Base-by-base conservation (phyloP, 2,888 invertebrate species). In the Meta bourneti region DNA sequence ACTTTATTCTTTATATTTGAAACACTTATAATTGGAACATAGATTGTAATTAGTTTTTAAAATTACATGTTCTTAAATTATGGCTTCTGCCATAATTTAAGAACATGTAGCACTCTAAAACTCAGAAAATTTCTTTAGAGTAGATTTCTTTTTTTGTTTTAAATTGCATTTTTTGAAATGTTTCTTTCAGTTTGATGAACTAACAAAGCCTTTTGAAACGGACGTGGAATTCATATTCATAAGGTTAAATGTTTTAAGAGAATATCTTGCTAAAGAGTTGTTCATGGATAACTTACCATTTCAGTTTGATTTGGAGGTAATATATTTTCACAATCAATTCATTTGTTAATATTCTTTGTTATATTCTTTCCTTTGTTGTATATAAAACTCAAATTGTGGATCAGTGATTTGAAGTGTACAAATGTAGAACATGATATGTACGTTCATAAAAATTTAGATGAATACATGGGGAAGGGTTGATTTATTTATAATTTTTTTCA, bases 211-310 rank as follows among this genome's bases (percentile, higher is more conserved):
- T 4, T 95, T 96, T 6, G 95, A 96, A 80, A 96, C 96, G 51
- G 98, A 98, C 95, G 97, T 97, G 89, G 97, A 97, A 94, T 99
- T 97, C 94, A 99, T 99, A 94, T 98, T 98, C 69, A 93, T 94
- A 78, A 96, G 99, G n/a, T 96, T 99, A 70, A 97, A 97, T 94
- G 98, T 99, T 2, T 96, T 99, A 49, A 95, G 99, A 54, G 99
- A 99, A 95, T 99, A 99, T 95, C 95, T 99, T 49, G 97, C 97
- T 94, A 96, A 96, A 94, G 99, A 99, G 93, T 96, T 99, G 87
- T 95, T 95, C 94, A 99, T 99, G 98, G 97, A 97, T 0, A 97
- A 98, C 95, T 96, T 99, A 71, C 98, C 99, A 6, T 99, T 99
- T 95, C 96, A 96, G 82, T 99, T 98, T 95, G 98, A 98, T 94